Percentiles rank a stretch among this genome's conserved stretches.
phyloP scores from a whole-genome alignment of 2,113 vertebrate genomes.

The Microtus ochrogaster region DNA sequence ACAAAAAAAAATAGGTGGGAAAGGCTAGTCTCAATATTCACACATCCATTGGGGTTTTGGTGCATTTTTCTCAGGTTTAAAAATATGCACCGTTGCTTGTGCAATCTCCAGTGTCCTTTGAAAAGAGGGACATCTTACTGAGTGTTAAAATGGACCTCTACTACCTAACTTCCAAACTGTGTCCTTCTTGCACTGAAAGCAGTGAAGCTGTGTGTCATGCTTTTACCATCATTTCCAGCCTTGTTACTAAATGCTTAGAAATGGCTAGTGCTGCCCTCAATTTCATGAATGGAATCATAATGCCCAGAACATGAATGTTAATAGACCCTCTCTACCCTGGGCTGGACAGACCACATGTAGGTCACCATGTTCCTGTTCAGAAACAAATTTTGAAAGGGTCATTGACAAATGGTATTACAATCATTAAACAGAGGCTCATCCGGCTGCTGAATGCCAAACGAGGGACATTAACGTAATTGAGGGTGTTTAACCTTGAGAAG shows the following conservation, averaged over 20 bases:
- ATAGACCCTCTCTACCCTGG: constrained; percentile 46
- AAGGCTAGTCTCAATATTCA: not conserved
- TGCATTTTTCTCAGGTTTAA: constrained; percentile 20
- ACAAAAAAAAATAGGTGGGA: not conserved
- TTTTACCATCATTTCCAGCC: constrained; percentile 49
- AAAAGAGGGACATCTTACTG: not conserved
- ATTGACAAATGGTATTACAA: constrained; percentile 76
- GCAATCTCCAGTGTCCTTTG: not conserved
- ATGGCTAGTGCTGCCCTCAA: constrained; percentile 48
- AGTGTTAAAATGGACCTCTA: not conserved
- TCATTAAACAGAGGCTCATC: constrained; percentile 65
- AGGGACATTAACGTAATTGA: constrained; percentile 74
- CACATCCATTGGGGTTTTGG: not conserved
- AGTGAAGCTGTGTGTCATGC: constrained; percentile 37
- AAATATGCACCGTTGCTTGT: not conserved
- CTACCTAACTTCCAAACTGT: constrained; percentile 17
- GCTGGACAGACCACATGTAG: constrained; percentile 52
- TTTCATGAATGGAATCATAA: constrained; percentile 75
- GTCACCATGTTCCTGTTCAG: constrained; percentile 60
- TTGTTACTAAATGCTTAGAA: constrained; percentile 58
- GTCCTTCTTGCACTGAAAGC: constrained; percentile 21
- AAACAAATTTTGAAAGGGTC: constrained; percentile 76
- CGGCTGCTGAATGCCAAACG: constrained; percentile 71
- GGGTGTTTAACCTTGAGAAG: constrained; percentile 79
- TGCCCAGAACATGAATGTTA: constrained; percentile 63